phyloP scores from a whole-genome alignment of 2,888 invertebrate species.

The Steromphala cineraria region DNA sequence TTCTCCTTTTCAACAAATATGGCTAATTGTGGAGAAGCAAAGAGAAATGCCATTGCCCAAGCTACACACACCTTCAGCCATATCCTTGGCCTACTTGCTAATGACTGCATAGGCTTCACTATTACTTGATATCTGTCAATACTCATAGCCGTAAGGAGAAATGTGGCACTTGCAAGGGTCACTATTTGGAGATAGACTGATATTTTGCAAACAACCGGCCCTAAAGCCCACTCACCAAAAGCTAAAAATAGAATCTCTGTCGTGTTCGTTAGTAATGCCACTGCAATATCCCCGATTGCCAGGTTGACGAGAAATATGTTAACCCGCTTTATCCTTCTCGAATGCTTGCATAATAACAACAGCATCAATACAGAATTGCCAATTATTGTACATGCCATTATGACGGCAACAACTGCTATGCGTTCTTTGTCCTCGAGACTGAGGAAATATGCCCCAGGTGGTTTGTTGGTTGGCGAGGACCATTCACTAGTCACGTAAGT shows the following conservation, averaged over 20 bases:
- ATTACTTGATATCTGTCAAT: constrained; percentile 75
- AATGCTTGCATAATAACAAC: constrained; percentile 68
- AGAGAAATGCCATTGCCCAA: constrained; percentile 74
- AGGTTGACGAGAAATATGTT: constrained; percentile 76
- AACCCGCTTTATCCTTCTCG: constrained; percentile 71
- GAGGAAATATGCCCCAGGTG: constrained; percentile 34
- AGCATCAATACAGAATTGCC: constrained; percentile 74
- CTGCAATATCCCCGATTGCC: constrained; percentile 75
- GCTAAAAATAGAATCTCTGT: constrained; percentile 75
- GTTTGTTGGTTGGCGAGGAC: background rate
- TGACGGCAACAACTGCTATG: constrained; percentile 47
- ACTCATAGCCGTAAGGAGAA: constrained; percentile 75
- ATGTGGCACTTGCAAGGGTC: constrained; percentile 74
- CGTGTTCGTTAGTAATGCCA: constrained; percentile 75
- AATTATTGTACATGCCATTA: constrained; percentile 74
- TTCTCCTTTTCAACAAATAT: constrained; percentile 74
- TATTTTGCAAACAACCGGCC: constrained; percentile 74
- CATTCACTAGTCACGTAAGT: background rate
- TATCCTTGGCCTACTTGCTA: constrained; percentile 65
- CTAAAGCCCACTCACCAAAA: constrained; percentile 76
- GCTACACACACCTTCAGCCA: constrained; percentile 72
- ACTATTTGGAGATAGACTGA: constrained; percentile 75
- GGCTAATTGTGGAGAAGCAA: constrained; percentile 75
- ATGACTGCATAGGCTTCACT: constrained; percentile 73
- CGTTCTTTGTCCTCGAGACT: constrained; percentile 43